Base-by-base conservation (phyloP, 2,113 vertebrate species). In the Probosciger aterrimus region DNA sequence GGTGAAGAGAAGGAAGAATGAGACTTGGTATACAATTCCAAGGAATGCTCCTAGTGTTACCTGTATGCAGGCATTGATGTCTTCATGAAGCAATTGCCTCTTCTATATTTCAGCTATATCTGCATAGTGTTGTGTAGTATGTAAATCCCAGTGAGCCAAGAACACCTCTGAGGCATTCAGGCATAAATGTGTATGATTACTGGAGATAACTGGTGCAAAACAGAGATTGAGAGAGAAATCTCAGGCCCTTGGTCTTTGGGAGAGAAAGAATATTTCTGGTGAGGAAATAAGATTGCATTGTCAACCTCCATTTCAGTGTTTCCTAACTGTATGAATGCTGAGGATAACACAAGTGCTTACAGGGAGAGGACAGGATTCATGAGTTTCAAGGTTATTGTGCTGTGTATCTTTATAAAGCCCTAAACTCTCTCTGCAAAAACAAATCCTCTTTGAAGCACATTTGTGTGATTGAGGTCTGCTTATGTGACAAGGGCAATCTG, bases 371-470 rank as follows among this genome's bases (percentile, higher is more conserved):
- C 4, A 8, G n/a, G 49, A 49, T 82, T 79, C 22, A 37, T 46
- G 91, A 94, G 62, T 92, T 92, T 90, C 97, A 91, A 93, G 95
- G 85, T 94, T 87, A 93, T 92, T 87, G 44, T 41, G 7, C 59
- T 94, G 10, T 60, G 19, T 68, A 25, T 88, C 86, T 93, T 75
- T 87, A 37, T 49, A 73, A 84, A 82, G 81, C 73, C 76, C 79
- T 91, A 88, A 94, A 90, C 60, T 95, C 71, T 82, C 64, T 68
- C 63, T 14, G 24, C 35, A 93, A 90, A 95, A 96, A 69, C 74
- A 92, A 89, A 90, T 95, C 87, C 88, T 94, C 91, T 97, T 97
- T 96, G 95, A 95, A 96, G 85, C 63, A 19, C 88, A 73, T 96
- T 95, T 96, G 52, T 81, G 47, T 83, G 71, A 91, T 94, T 71